phyloP scores from a whole-genome alignment of 1,140 invertebrate genomes.

The Tetragonula clypearis region DNA sequence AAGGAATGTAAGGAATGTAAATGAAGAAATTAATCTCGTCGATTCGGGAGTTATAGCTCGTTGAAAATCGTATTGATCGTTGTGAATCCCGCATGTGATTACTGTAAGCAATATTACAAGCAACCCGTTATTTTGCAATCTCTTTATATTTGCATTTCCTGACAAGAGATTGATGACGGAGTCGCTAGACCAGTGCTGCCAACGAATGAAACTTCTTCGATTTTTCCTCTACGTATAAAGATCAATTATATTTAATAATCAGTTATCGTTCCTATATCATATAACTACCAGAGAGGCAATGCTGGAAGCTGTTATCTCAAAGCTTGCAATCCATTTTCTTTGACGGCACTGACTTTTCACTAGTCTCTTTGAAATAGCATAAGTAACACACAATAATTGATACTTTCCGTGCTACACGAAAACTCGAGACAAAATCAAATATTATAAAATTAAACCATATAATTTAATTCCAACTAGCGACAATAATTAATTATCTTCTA shows the following conservation, averaged over 20 bases:
- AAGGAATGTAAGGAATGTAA: not conserved
- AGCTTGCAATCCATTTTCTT: not conserved
- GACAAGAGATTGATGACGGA: conserved; percentile 14
- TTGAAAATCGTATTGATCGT: not conserved
- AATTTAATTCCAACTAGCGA: too few species aligned
- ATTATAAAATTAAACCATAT: too few species aligned
- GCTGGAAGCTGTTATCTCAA: too few species aligned
- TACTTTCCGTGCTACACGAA: not conserved
- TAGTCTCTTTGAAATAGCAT: not conserved
- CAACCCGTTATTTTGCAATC: not conserved
- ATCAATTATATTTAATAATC: not conserved
- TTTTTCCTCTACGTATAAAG: not conserved
- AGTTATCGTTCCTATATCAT: not conserved
- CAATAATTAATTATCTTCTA: not conserved
- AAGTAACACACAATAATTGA: not conserved
- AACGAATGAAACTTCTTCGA: not conserved
- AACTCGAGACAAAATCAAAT: not conserved
- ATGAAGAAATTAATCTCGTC: not conserved
- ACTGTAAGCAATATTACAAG: not conserved
- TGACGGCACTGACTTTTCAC: not conserved
- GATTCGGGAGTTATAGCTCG: not conserved
- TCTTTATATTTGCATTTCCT: not conserved
- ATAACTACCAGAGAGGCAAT: not conserved
- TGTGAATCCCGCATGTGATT: not conserved
- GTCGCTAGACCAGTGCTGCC: not conserved